Evolutionary conservation across 2,797 vertebrate species (phyloP).

Genomic region (Cossypha niveicapilla): DNA sequence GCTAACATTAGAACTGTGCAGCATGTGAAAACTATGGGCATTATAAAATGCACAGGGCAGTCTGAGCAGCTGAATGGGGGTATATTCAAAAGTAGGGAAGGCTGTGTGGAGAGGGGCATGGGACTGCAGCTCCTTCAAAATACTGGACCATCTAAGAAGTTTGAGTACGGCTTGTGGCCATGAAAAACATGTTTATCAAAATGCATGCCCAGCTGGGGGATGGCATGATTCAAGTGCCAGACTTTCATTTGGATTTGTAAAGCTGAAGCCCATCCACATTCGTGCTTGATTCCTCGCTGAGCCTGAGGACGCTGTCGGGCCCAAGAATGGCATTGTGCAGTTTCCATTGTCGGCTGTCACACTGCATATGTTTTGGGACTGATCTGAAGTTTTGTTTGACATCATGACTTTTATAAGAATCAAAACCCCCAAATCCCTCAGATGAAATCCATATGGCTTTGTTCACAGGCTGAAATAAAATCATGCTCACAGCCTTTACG

Average conservation of each 20-base stretch:
- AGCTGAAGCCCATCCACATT: neutral
- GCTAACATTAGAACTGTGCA: neutral
- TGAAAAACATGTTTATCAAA: neutral
- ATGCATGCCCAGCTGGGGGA: neutral
- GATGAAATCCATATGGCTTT: constrained; percentile 70
- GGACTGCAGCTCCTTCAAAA: neutral
- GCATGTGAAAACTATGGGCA: neutral
- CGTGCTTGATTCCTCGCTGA: neutral
- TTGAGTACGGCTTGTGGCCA: neutral
- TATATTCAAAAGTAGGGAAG: neutral
- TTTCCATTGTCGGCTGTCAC: constrained; percentile 61
- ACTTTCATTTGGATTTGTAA: neutral
- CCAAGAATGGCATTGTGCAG: constrained; percentile 1
- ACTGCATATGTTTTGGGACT: constrained; percentile 48
- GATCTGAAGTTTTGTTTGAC: constrained; percentile 56
- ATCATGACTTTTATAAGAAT: constrained; percentile 58
- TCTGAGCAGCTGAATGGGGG: neutral
- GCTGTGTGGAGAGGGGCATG: fast-evolving
- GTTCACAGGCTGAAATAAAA: constrained; percentile 66
- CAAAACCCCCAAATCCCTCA: constrained; percentile 54
- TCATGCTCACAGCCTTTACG: constrained; percentile 60
- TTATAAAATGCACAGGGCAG: neutral
- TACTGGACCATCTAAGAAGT: neutral
- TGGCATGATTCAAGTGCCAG: neutral
- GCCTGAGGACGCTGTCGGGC: neutral